Conservation (phyloP, 2,113 vertebrate species). For the Solea solea region DNA sequence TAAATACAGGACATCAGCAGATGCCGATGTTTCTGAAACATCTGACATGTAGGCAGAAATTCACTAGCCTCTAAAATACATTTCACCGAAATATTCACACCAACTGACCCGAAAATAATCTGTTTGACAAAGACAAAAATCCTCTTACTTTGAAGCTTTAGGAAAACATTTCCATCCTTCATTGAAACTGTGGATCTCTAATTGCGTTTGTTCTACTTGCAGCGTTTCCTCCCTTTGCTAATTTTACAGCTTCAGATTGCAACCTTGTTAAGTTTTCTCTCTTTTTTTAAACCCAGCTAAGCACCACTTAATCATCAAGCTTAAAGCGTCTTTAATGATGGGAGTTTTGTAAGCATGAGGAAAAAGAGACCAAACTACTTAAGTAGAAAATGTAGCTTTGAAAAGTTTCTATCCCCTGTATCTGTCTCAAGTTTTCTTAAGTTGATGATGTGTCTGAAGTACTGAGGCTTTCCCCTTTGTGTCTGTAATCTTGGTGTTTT, state of each 20-base stretch:
- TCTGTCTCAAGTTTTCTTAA: neutral
- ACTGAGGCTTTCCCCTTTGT: neutral
- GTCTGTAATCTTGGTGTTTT: neutral
- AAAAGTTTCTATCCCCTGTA: conserved; percentile 4
- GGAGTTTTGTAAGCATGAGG: conserved; percentile 36
- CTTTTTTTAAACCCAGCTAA: conserved; percentile 25
- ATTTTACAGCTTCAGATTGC: conserved; percentile 6
- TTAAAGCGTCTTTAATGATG: conserved; percentile 31
- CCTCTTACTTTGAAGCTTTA: too few species aligned
- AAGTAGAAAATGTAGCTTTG: conserved; percentile 20
- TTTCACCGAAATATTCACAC: too few species aligned
- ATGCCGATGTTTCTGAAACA: too few species aligned
- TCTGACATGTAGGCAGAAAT: too few species aligned
- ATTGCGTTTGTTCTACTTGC: too few species aligned
- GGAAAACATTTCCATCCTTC: too few species aligned
- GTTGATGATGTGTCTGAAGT: conserved; percentile 10
- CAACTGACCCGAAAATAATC: too few species aligned
- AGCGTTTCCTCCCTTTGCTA: too few species aligned
- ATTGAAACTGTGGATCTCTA: too few species aligned
- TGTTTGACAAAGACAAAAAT: too few species aligned
- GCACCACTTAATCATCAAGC: conserved; percentile 33
- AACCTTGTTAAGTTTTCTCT: conserved; percentile 12
- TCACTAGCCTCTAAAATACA: too few species aligned
- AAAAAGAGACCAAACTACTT: conserved; percentile 37
- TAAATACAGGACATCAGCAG: too few species aligned